These are phyloP conservation scores for Aproaerema taeniolella DNA, from an alignment of 2,888 invertebrate genomes.

Conservation along the genomic window DNA sequence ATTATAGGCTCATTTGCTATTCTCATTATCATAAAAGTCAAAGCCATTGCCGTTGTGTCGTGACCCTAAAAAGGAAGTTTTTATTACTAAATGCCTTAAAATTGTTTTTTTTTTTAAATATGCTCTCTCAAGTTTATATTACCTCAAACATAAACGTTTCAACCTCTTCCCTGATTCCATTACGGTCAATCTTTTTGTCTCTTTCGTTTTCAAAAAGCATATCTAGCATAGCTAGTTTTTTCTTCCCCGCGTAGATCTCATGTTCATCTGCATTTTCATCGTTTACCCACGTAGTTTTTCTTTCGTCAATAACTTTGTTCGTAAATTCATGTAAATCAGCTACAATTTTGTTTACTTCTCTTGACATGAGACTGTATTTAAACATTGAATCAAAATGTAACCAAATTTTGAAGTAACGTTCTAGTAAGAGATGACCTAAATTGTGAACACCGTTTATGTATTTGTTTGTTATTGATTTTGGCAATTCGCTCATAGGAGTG, in stretches of 20 bases:
- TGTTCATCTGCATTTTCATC: not conserved
- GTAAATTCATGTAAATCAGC: conserved; percentile 61
- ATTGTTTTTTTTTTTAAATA: not conserved
- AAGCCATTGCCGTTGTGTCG: conserved; percentile 45
- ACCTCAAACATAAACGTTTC: conserved; percentile 83
- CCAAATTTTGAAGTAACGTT: conserved; percentile 9
- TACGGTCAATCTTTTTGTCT: conserved; percentile 67
- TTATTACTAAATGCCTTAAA: not conserved
- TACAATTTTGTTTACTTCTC: conserved; percentile 29
- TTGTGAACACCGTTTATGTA: conserved; percentile 56
- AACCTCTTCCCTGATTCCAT: conserved; percentile 80
- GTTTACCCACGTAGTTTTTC: conserved; percentile 5
- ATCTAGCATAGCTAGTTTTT: conserved; percentile 78
- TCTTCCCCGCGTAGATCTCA: conserved; percentile 38
- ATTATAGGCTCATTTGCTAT: conserved; percentile 44
- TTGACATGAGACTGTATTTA: conserved; percentile 1
- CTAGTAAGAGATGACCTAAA: conserved; percentile 20
- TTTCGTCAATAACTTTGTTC: conserved; percentile 55
- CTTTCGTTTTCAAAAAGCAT: conserved; percentile 72
- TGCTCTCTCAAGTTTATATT: conserved; percentile 11
- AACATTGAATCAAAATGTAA: conserved; percentile 8
- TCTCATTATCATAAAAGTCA: conserved; percentile 38
- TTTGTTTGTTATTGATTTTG: conserved; percentile 33
- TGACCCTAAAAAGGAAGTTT: conserved; percentile 41
- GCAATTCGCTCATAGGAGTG: conserved; percentile 37